A percentile compares a stretch with the other conserved stretches of the same genome.
Conservation (phyloP, 2,888 invertebrate genomes). For the Amblyjoppa fuscipennis region DNA sequence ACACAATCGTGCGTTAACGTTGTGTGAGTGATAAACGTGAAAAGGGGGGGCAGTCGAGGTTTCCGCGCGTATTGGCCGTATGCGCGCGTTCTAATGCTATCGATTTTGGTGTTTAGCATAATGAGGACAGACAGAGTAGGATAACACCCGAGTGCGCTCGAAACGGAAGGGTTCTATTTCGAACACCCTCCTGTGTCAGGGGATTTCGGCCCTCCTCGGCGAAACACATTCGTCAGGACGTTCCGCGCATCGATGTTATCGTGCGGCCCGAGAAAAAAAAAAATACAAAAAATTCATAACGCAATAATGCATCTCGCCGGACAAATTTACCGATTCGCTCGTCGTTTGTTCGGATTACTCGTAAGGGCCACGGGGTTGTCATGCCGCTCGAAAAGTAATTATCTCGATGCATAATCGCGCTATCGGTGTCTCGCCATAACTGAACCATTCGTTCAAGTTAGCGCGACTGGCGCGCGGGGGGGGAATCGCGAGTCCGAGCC, state of each 20-base stretch:
- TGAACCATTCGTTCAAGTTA: constrained; percentile 70
- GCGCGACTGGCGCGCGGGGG: constrained; percentile 43
- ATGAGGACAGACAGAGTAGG: constrained; percentile 78
- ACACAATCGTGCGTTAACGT: constrained; percentile 16
- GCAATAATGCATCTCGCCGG: not conserved
- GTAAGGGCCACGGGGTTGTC: constrained; percentile 23
- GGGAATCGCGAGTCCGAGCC: constrained; percentile 55
- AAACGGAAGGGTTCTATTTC: constrained; percentile 64
- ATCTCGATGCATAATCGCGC: constrained; percentile 51
- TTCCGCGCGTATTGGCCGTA: constrained; percentile 33
- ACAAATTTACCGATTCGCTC: constrained; percentile 11
- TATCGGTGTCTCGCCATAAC: constrained; percentile 43
- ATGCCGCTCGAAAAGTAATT: constrained; percentile 64
- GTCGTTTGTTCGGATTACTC: not conserved
- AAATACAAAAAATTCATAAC: constrained; percentile 6
- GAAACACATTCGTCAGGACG: not conserved
- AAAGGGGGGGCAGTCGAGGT: constrained; percentile 34
- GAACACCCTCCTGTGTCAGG: not conserved
- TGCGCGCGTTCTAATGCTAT: constrained; percentile 79
- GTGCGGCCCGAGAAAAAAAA: not conserved
- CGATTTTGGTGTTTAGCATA: constrained; percentile 84
- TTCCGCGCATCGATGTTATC: not conserved
- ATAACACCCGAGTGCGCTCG: constrained; percentile 71
- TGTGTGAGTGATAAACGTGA: constrained; percentile 3
- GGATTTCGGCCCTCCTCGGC: not conserved